Percentiles rank a stretch among this genome's conserved stretches.
Conservation (phyloP, 1,140 invertebrate species). For the Anadara kagoshimensis region DNA sequence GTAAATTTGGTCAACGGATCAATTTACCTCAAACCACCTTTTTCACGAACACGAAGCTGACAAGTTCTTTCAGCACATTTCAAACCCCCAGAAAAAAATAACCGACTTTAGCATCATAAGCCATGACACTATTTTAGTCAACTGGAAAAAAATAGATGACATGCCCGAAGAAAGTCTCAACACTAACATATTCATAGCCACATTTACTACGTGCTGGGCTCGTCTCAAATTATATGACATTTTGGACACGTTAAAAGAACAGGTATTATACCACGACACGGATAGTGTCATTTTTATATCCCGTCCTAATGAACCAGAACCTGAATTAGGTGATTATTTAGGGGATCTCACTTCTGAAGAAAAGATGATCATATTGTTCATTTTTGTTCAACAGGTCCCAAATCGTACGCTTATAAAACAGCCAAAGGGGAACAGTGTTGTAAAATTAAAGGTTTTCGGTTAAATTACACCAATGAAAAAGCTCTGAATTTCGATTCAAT, state of each 20-base stretch:
- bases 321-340: slow-evolving; percentile 29
- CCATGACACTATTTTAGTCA: slow-evolving; percentile 23
- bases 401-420: slow-evolving; percentile 34
- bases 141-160: neutral
- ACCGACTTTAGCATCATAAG: slow-evolving; percentile 37
- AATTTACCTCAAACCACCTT: slow-evolving; percentile 47
- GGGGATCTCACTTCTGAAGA: slow-evolving; percentile 39
- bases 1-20: slow-evolving; percentile 44
- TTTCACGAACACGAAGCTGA: slow-evolving; percentile 37
- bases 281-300: slow-evolving; percentile 52
- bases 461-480: slow-evolving; percentile 31
- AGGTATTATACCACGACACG: slow-evolving; percentile 73
- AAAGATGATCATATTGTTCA: slow-evolving; percentile 28
- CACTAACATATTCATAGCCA: slow-evolving; percentile 68
- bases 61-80: slow-evolving; percentile 55
- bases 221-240: slow-evolving; percentile 70
- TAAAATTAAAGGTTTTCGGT: slow-evolving; percentile 38
- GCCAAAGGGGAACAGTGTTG: slow-evolving; percentile 18
- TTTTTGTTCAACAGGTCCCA: slow-evolving; percentile 44
- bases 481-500: slow-evolving; percentile 22
- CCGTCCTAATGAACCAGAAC: slow-evolving; percentile 7
- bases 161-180: slow-evolving; percentile 1
- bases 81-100: slow-evolving; percentile 31
- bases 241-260: slow-evolving; percentile 60
- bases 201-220: slow-evolving; percentile 70